Evolutionary conservation across 2,888 invertebrate species (phyloP), one percentile per base, ranked within the genome.

Genomic region (Acrocera orbiculus): DNA sequence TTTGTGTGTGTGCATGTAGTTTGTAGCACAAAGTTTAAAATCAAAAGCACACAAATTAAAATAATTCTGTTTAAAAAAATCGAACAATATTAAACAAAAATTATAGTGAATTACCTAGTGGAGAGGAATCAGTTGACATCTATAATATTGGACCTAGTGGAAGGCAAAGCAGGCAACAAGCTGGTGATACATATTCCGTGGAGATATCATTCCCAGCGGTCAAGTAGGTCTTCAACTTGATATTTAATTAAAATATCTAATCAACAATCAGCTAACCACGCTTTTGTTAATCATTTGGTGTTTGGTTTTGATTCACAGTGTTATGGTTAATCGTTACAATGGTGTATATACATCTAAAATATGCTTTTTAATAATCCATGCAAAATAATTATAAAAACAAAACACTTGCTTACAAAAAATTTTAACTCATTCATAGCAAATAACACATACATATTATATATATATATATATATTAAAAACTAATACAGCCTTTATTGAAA

Each of bases 151-250:
- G 11, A n/a, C 4, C 9, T 3, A 35, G 14, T 17, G 19, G 14
- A 7, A 17, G 85, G 60, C 81, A 83, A 66, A 79, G 80, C 58
- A 73, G 82, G 54, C 82, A 82, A 67, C 77, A 75, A 58, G 81
- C 80, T 59, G 58, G 60, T 46, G 85, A 86, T 64, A 85, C 85
- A 50, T 90, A 90, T 70, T 78, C 71, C 66, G 73, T 89, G 61
- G 81, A 85, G 67, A 81, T 90, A 62, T 75, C 83, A 57, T 87
- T 87, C 76, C 86, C 86, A 56, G 78, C 86, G 54, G 70, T 82
- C 68, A 86, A 82, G 86, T 86, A 78, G 80, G 72, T 71, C 48
- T 39, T 38, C 19, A 6, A 6, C 5, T 6, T 19, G 5, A 6
- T 6, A 19, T 19, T 19, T 19, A 5, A 6, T 19, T 19, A 8